These are phyloP conservation scores for Steinernema hermaphroditum DNA, from an alignment of 2,888 invertebrate genomes.

Conservation along the genomic window DNA sequence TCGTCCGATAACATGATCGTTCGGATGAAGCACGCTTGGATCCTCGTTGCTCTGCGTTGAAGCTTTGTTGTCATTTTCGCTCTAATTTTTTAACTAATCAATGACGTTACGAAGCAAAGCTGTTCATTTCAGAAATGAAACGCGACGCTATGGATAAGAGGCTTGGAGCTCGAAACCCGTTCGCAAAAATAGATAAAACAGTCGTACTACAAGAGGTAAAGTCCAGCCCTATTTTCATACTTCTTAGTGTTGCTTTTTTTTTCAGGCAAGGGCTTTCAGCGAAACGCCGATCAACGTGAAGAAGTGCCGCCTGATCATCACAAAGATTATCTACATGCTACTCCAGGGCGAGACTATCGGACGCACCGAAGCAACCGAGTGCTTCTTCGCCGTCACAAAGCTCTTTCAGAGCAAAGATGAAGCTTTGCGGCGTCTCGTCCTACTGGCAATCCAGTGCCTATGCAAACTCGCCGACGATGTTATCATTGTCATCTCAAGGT, in stretches of 20 bases:
- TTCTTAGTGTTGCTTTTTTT: conserved; percentile 22
- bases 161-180: too few relatives aligned
- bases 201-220: conserved; percentile 85
- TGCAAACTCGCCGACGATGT: conserved; percentile 94
- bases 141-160: too few relatives aligned
- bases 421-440: conserved; percentile 89
- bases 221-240: too few relatives aligned
- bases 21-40: too few relatives aligned
- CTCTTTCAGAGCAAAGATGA: conserved; percentile 95
- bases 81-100: too few relatives aligned
- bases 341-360: conserved; percentile 86
- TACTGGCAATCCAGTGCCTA: conserved; percentile 83
- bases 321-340: conserved; percentile 90
- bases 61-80: too few relatives aligned
- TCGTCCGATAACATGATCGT: too few relatives aligned
- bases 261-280: conserved; percentile 86
- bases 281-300: conserved; percentile 94
- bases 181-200: conserved; percentile 90
- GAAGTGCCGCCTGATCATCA: conserved; percentile 92
- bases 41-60: too few relatives aligned
- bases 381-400: conserved; percentile 99
- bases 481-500: conserved; percentile 86
- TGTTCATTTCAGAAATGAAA: too few relatives aligned
- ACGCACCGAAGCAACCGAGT: conserved; percentile 93
- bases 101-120: too few relatives aligned